These are phyloP conservation scores for Hafferia zeledoni DNA, from an alignment of 2,797 vertebrate genomes.

Conservation along the genomic window DNA sequence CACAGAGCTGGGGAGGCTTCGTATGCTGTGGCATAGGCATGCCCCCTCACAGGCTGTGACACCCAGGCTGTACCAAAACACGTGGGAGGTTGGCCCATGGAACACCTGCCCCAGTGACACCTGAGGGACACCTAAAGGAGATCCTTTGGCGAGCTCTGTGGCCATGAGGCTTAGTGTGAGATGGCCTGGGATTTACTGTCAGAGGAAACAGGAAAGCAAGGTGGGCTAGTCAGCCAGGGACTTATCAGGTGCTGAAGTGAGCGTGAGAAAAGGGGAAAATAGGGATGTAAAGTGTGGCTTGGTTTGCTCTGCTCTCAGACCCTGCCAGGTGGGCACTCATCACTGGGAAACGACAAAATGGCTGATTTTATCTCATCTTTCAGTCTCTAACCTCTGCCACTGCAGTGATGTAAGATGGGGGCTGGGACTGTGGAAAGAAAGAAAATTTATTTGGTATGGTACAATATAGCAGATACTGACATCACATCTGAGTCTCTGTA, in stretches of 20 bases:
- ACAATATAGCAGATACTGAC: neutral
- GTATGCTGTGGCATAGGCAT: accelerated
- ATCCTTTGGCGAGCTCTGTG: neutral
- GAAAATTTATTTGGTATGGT: neutral
- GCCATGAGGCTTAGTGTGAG: neutral
- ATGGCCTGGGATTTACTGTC: neutral
- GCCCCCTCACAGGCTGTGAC: neutral
- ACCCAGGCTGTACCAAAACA: neutral
- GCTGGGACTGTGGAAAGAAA: neutral
- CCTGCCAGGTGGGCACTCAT: neutral
- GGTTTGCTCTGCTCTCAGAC: neutral
- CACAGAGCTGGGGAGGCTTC: neutral
- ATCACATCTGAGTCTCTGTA: neutral
- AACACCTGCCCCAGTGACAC: neutral
- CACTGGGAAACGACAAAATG: neutral
- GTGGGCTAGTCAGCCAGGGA: neutral
- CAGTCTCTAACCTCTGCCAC: neutral
- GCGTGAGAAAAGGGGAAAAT: neutral
- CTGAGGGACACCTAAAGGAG: neutral
- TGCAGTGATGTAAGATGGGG: neutral
- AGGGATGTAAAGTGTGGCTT: neutral
- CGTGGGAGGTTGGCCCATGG: accelerated
- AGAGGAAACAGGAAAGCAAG: accelerated
- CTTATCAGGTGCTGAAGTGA: neutral
- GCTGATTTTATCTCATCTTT: neutral